Percentiles rank a stretch among this genome's conserved stretches.
These are phyloP conservation scores for Lycaena phlaeas DNA, from an alignment of 2,888 invertebrate genomes.

Conservation along the genomic window DNA sequence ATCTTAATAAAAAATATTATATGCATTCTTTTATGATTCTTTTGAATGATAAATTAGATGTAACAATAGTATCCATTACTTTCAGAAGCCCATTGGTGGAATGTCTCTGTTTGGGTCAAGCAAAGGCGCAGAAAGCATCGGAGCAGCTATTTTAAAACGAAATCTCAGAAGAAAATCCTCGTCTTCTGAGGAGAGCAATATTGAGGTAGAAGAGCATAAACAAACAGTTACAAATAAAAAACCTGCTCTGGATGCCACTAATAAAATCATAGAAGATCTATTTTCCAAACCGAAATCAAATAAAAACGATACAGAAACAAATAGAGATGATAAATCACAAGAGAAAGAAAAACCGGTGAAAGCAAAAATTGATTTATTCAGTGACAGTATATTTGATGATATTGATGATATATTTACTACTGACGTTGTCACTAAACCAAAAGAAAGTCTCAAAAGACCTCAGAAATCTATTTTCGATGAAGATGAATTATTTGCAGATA, in stretches of 20 bases:
- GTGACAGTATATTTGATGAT: conserved; percentile 59
- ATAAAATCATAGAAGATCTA: conserved; percentile 42
- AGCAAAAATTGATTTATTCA: conserved; percentile 44
- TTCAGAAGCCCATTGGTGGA: conserved; percentile 75
- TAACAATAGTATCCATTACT: no score
- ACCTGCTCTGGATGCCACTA: background rate
- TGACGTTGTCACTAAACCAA: conserved; percentile 28
- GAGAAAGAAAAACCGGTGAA: conserved; percentile 18
- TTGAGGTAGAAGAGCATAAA: conserved; percentile 18
- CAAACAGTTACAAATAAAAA: conserved; percentile 9
- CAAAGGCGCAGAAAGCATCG: conserved; percentile 49
- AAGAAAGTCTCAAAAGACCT: conserved; percentile 22
- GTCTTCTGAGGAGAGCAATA: conserved; percentile 37
- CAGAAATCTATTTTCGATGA: conserved; percentile 48
- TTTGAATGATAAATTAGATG: no score
- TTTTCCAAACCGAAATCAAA: conserved; percentile 39
- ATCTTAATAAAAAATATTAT: no score
- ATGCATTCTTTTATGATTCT: no score
- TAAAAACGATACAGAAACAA: conserved; percentile 18
- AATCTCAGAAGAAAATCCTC: conserved; percentile 42
- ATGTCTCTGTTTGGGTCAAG: conserved; percentile 71
- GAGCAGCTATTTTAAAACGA: conserved; percentile 51
- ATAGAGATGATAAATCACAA: conserved; percentile 16
- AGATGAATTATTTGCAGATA: conserved; percentile 47
- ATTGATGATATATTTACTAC: conserved; percentile 56